phyloP scores from a whole-genome alignment of 2,113 vertebrate genomes.

The Varanus salvator region DNA sequence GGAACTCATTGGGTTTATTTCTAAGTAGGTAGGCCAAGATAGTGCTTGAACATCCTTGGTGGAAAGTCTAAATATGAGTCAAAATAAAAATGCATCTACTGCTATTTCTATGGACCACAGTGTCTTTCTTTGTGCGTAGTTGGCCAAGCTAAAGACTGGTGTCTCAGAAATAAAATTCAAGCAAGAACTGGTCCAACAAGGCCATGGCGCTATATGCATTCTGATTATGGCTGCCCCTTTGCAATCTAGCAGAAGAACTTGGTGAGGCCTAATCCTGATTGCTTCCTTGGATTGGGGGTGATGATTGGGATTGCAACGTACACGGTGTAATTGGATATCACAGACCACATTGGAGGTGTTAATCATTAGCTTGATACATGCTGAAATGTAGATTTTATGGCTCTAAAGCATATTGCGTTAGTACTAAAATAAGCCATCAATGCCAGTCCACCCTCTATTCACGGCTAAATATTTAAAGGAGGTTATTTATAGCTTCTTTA shows the following conservation, averaged over 20 bases:
- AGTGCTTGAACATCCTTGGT: neutral
- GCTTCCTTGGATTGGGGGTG: rapidly evolving
- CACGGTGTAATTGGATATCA: slow-evolving; percentile 38
- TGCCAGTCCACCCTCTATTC: slow-evolving; percentile 82
- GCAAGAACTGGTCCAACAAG: too few species aligned
- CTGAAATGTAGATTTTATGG: slow-evolving; percentile 67
- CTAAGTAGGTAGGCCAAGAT: neutral
- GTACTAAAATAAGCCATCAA: slow-evolving; percentile 81
- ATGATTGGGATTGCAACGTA: slow-evolving; percentile 31
- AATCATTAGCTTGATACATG: slow-evolving; percentile 76
- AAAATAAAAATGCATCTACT: neutral
- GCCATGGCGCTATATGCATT: neutral
- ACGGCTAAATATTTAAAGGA: slow-evolving; percentile 81
- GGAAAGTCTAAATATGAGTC: neutral
- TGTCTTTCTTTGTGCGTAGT: neutral
- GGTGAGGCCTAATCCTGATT: neutral
- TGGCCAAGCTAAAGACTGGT: neutral
- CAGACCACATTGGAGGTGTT: slow-evolving; percentile 69
- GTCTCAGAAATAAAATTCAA: neutral
- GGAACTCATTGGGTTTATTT: too few species aligned
- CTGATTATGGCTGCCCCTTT: neutral
- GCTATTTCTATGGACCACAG: neutral
- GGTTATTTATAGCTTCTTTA: slow-evolving; percentile 83
- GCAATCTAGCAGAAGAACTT: neutral
- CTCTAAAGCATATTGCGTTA: slow-evolving; percentile 74